Percentiles rank a stretch among this genome's conserved stretches.
Conservation (phyloP, 2,113 vertebrate species). For the Hippoglossus stenolepis region DNA sequence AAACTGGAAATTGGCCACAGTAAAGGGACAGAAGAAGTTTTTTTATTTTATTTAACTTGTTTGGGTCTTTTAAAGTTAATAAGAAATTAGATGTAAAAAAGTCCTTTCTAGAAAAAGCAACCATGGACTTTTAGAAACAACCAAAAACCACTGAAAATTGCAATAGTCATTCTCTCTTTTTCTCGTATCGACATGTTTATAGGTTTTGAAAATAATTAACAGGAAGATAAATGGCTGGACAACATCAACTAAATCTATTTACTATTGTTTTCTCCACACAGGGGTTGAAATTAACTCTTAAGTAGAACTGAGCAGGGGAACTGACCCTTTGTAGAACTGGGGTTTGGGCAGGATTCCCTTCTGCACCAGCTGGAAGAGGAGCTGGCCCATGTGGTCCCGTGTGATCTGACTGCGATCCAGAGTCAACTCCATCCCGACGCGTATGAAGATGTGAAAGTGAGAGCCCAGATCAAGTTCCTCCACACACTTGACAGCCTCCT, state of each 20-base stretch:
- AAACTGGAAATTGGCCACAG: no score
- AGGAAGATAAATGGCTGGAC: no score
- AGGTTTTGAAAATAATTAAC: no score
- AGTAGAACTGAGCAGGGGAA: slow-evolving; percentile 26
- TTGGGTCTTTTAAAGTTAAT: no score
- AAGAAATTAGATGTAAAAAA: no score
- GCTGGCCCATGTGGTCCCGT: slow-evolving; percentile 95
- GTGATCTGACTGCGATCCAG: slow-evolving; percentile 96
- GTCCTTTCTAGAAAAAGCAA: no score
- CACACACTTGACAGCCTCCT: slow-evolving; percentile 97
- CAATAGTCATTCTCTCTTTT: no score
- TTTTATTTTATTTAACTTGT: no score
- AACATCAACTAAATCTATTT: neutral
- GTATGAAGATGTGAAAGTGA: slow-evolving; percentile 90
- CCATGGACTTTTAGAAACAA: no score
- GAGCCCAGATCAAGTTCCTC: slow-evolving; percentile 87
- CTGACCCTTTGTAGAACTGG: slow-evolving; percentile 94
- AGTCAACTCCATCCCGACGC: slow-evolving; percentile 92
- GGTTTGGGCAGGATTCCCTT: slow-evolving; percentile 87
- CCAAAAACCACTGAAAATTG: no score
- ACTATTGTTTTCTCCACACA: neutral
- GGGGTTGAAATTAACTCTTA: neutral
- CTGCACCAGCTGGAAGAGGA: slow-evolving; percentile 92
- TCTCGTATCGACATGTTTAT: no score
- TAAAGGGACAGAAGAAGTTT: no score